Base-by-base conservation (phyloP, 2,797 vertebrate species). In the Crypturellus tataupa region DNA sequence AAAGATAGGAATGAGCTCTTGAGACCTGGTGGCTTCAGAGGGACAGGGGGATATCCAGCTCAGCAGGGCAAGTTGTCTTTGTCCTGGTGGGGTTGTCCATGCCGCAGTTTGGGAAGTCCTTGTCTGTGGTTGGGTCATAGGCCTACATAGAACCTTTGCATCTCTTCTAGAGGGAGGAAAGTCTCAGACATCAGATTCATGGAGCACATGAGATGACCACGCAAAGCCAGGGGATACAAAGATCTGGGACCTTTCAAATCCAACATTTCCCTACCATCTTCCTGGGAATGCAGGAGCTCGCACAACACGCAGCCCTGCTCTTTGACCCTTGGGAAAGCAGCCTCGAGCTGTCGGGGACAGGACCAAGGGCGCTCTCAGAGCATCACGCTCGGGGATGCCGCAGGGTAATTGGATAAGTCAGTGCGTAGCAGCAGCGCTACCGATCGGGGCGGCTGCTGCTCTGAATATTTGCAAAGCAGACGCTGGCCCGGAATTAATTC, bases 391-490 rank as follows among this genome's bases (percentile, higher is more conserved):
- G 56, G 80, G 51, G 44, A 19, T 31, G 14, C 37, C 8, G 0
- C 5, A n/a, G 46, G n/a, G 3, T 60, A 29, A 11, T 58, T 0
- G 21, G 70, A 58, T 58, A 80, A 90, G 68, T 85, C 83, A 65
- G 71, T 25, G 84, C 5, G 0, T 9, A 44, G 77, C 62, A 68
- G 77, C 92, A 81, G 71, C 1, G 10, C 72, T 90, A 6, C 46
- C 31, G 68, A 5, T 63, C 6, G 0, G n/a, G 84, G 31, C 0
- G 27, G 84, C 68, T 87, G 76, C n/a, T 96, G 68, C 83, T 87
- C 42, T 47, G 78, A 82, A 64, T 87, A 80, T 94, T 93, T 94
- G 68, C 94, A 93, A 89, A 95, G 95, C 86, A 95, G 83, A 90
- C 31, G 8, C 80, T 95, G 95, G 93, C 93, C 94, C 5, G 5